Evolutionary conservation across 2,113 vertebrate genomes (phyloP), one percentile per base, ranked within the genome.

Genomic region (Stegastes partitus): DNA sequence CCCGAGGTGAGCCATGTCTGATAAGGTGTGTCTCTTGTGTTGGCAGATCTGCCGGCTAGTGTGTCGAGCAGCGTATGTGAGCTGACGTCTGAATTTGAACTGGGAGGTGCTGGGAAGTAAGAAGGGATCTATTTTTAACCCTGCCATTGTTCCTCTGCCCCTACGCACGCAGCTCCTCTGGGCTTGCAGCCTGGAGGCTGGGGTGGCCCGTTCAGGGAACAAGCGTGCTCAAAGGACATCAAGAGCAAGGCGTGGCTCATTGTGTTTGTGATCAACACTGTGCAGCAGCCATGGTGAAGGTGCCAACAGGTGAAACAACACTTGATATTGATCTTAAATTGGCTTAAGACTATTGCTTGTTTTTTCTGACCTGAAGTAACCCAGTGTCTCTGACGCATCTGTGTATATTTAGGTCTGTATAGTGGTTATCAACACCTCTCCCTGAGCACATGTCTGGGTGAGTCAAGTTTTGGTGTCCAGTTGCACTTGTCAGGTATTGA

Each of bases 81-180:
- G 77, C 83, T 82, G 78, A 91, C 83, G 45, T 91, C 88, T 72
- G 82, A 85, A 80, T 57, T 83, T 54, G 71, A 88, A 81, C 55
- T 87, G 78, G 77, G 92, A 91, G 51, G 88, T 74, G 83, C 82
- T 77, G 55, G 77, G 74, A 67, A 91, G 83, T 88, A 87, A 65
- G 77, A 74, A 74, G 31, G 42, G n/a, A 57, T 88, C 88, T 92
- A 92, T 89, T 91, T 92, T 83, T 92, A 93, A 79, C 77, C 58
- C 39, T 50, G 57, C 82, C 83, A 91, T 86, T 89, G 88, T 92
- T 90, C 77, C 66, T 67, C 37, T 80, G 81, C 47, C 59, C 47
- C 42, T 63, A 34, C 21, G n/a, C 77, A 81, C 4, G 22, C 44
- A 23, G 74, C 74, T 83, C 83, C 84, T 83, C 57, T 55, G 78